phyloP scores from a whole-genome alignment of 2,797 vertebrate species.

The Peromyscus melanophrys region DNA sequence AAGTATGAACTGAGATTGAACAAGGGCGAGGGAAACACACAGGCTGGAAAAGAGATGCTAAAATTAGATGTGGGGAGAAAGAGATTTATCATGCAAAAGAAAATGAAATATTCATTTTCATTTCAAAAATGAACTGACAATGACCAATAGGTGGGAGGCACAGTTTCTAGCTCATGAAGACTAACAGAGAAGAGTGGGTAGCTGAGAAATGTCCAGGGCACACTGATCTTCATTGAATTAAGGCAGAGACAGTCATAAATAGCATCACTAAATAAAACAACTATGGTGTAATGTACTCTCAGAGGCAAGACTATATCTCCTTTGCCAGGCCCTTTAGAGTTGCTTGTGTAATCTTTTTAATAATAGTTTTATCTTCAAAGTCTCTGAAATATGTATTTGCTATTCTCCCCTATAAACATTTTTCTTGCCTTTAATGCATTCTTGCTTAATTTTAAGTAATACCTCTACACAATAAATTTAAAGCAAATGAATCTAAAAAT shows the following conservation, averaged over 20 bases:
- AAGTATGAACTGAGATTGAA: background rate
- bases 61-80: background rate
- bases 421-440: background rate
- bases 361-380: background rate
- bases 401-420: background rate
- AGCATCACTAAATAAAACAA: background rate
- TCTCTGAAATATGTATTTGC: background rate
- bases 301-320: background rate
- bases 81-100: background rate
- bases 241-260: background rate
- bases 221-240: background rate
- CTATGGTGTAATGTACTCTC: background rate
- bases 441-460: slow-evolving; percentile 7
- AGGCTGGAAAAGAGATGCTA: background rate
- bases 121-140: background rate
- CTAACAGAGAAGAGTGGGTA: background rate
- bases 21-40: background rate
- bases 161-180: background rate
- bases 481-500: background rate
- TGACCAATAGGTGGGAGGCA: background rate
- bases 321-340: background rate
- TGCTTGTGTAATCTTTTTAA: background rate
- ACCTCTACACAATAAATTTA: background rate
- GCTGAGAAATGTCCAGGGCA: background rate
- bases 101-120: background rate